Evolutionary conservation across 2,888 invertebrate species (phyloP).

Genomic region (Standfussiana lucernea): DNA sequence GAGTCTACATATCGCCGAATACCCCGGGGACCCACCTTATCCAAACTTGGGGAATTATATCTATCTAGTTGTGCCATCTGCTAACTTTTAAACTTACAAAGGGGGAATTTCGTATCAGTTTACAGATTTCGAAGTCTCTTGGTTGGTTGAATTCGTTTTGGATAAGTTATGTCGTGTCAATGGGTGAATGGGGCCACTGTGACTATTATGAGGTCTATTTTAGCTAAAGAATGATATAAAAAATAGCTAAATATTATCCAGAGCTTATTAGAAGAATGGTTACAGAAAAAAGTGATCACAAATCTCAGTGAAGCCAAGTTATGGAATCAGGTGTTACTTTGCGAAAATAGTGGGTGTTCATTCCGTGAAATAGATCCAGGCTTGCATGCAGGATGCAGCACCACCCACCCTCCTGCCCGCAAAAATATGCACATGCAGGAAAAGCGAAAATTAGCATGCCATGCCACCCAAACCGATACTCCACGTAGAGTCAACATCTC

Average conservation of each 20-base stretch:
- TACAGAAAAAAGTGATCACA: neutral
- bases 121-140: constrained; percentile 51
- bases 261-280: no score
- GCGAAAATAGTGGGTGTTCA: neutral
- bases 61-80: constrained; percentile 64
- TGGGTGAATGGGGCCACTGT: neutral
- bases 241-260: neutral
- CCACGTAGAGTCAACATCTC: neutral
- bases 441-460: no score
- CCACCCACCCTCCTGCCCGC: no score
- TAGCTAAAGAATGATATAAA: neutral
- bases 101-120: constrained; percentile 62
- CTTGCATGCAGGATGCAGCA: no score
- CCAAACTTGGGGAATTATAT: constrained; percentile 66
- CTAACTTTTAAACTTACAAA: constrained; percentile 69
- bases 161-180: constrained; percentile 39
- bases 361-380: no score
- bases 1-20: constrained; percentile 56
- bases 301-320: neutral
- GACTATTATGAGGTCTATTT: neutral
- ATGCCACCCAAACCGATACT: neutral
- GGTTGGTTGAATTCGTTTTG: constrained; percentile 48
- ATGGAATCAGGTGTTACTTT: neutral
- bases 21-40: constrained; percentile 56
- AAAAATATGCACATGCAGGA: no score